Evolutionary conservation across 2,888 invertebrate species (phyloP), one percentile per base, ranked within the genome.

Genomic region (Xanthia icteritia): DNA sequence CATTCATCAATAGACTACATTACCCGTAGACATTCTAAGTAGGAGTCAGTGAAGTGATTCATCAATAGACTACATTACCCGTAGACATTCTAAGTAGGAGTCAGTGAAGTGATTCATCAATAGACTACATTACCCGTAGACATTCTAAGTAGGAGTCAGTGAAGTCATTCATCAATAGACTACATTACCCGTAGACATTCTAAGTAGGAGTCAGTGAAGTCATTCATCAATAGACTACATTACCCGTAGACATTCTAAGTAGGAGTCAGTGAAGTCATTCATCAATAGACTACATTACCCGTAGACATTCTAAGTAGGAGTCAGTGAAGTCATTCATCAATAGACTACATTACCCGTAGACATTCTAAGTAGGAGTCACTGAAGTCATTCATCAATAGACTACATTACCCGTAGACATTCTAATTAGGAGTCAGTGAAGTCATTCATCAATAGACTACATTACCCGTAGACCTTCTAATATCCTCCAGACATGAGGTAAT

Each of bases 351-450:
- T 56, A 77, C 27, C 23, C n/a, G 36, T 3, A 76, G 76, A 77
- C 77, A 63, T 54, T 39, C n/a, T 64, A 54, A 76, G n/a, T n/a
- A n/a, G n/a, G n/a, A n/a, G 27, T 61, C 60, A 23, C 11, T 27
- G 8, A 31, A 45, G 23, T 56, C 36, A 64, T 63, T 23, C 17
- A 64, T 54, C 54, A 36, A 54, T 77, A 54, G 13, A 45, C 56
- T 36, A 77, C 54, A 65, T 77, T 56, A 77, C 27, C 23, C n/a
- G 36, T 3, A 76, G 76, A 77, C 77, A n/a, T n/a, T n/a, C 36
- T 39, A 42, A 17, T 31, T 54, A 11, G 5, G 1, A 31, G 27
- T 61, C 60, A 23, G 17, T 27, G 8, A 31, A 45, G 23, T 56
- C 36, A 64, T 63, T 23, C 17, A 64, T 54, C 54, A 36, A 54